Evolutionary conservation across 2,113 vertebrate species (phyloP).

Genomic region (Sphyrna mokarran): DNA sequence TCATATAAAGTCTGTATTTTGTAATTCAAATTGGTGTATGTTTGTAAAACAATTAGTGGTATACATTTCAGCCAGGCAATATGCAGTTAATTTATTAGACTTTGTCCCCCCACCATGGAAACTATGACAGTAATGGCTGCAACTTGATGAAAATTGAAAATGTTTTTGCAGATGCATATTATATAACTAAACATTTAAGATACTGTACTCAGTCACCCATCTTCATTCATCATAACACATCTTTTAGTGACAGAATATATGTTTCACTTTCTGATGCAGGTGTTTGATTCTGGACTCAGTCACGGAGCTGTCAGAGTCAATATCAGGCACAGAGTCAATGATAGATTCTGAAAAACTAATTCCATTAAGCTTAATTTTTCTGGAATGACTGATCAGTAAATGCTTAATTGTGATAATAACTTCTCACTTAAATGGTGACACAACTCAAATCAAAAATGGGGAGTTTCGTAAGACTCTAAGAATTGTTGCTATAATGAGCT

Average conservation of each 20-base stretch:
- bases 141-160: not conserved
- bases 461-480: not conserved
- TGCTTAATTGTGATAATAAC: not conserved
- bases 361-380: not conserved
- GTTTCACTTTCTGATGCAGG: not conserved
- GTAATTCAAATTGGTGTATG: not conserved
- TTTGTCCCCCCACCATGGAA: not conserved
- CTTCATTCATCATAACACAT: not conserved
- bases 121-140: not conserved
- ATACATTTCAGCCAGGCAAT: not conserved
- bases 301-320: not conserved
- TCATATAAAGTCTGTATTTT: not conserved
- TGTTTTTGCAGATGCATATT: not conserved
- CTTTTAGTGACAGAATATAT: not conserved
- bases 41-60: not conserved
- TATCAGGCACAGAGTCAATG: not conserved
- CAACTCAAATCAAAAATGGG: not conserved
- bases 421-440: not conserved
- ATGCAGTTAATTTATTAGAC: not conserved
- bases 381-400: not conserved
- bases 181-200: not conserved
- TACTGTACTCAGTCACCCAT: not conserved
- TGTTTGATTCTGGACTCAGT: not conserved
- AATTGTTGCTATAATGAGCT: not conserved
- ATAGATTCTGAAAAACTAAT: constrained; percentile 6